phyloP scores from a whole-genome alignment of 2,113 vertebrate species.

The Paralichthys olivaceus region DNA sequence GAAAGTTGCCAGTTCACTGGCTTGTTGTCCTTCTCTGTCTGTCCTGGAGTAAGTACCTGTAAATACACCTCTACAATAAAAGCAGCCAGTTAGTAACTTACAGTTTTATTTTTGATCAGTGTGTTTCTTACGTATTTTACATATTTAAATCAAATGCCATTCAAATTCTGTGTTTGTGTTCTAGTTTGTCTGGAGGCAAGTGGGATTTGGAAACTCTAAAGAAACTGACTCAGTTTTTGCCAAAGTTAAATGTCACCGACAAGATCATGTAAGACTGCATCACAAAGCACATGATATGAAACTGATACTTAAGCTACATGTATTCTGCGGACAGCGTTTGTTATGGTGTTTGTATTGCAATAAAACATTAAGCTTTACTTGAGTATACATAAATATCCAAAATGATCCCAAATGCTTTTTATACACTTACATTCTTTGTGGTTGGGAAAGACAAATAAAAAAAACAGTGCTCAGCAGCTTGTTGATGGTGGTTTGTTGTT shows the following conservation, averaged over 20 bases:
- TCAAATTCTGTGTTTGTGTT: neutral
- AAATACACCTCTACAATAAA: neutral
- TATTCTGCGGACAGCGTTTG: neutral
- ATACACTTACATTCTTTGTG: neutral
- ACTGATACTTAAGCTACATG: neutral
- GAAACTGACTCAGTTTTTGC: conserved; percentile 54
- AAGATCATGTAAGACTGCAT: conserved; percentile 61
- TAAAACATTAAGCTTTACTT: neutral
- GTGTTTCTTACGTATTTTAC: no score
- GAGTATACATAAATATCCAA: neutral
- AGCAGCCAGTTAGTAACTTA: neutral
- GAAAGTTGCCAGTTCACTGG: conserved; percentile 62
- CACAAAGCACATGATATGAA: neutral
- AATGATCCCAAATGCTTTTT: no score
- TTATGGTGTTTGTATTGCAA: neutral
- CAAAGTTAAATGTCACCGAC: conserved; percentile 49
- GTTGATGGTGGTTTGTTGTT: neutral
- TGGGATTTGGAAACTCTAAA: conserved; percentile 56
- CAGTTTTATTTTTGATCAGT: neutral
- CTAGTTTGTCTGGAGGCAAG: conserved; percentile 69
- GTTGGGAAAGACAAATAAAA: neutral
- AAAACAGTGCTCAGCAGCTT: neutral
- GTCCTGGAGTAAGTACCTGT: conserved; percentile 75
- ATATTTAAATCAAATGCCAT: neutral
- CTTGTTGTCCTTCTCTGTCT: conserved; percentile 50